Conservation (phyloP, 2,113 vertebrate species). For the Dromiciops gliroides region DNA sequence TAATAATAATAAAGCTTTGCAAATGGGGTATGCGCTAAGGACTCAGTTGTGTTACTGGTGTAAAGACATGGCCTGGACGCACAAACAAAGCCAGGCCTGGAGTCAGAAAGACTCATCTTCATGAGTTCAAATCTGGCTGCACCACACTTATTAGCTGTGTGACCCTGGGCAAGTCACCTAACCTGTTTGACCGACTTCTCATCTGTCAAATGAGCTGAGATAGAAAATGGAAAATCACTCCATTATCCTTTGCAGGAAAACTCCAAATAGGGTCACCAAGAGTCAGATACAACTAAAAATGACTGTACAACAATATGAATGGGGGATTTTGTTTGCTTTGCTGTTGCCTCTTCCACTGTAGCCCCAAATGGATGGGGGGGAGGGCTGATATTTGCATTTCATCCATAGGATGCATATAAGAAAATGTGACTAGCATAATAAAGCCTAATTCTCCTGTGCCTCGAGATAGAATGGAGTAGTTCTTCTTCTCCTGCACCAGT, state of each 20-base stretch:
- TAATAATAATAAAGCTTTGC: background rate
- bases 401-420: background rate
- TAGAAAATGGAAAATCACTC: background rate
- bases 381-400: background rate
- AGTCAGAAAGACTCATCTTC: background rate
- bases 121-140: background rate
- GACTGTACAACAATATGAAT: background rate
- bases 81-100: no score
- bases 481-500: background rate
- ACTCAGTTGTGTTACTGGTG: background rate
- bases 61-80: background rate
- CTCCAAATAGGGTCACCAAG: no score
- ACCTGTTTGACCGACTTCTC: no score
- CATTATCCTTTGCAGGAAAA: background rate
- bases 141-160: background rate
- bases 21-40: background rate
- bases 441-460: background rate
- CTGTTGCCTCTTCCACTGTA: background rate
- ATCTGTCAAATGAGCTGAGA: background rate
- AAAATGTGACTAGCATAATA: background rate
- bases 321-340: background rate
- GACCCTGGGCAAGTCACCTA: no score
- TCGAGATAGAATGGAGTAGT: background rate
- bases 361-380: background rate
- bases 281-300: no score